These are phyloP conservation scores for Alauda arvensis DNA, from an alignment of 2,797 vertebrate species.

Conservation along the genomic window DNA sequence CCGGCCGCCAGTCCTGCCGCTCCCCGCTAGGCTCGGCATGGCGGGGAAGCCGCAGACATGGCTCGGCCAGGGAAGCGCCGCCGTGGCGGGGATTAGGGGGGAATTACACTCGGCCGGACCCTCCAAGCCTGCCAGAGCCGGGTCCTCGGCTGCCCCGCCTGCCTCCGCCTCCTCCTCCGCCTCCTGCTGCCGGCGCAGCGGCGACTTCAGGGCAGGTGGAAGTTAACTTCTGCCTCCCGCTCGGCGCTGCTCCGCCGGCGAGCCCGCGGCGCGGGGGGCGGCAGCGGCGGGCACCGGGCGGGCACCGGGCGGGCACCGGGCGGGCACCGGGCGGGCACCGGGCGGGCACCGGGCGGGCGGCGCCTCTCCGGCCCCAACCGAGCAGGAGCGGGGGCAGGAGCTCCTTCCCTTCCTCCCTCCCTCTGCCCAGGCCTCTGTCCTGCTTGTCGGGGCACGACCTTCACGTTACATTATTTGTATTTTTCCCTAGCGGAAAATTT, in stretches of 20 bases:
- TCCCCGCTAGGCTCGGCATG: slow-evolving; percentile 73
- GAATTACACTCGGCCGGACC: slow-evolving; percentile 78
- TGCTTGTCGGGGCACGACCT: neutral
- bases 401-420: neutral
- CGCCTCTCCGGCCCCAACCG: neutral
- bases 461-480: neutral
- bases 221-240: slow-evolving; percentile 29
- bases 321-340: neutral
- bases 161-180: slow-evolving; percentile 30
- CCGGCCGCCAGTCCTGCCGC: slow-evolving; percentile 72
- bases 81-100: slow-evolving; percentile 73
- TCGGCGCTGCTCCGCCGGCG: neutral
- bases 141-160: slow-evolving; percentile 72
- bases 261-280: neutral
- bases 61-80: slow-evolving; percentile 56
- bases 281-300: neutral
- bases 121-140: slow-evolving; percentile 58
- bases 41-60: slow-evolving; percentile 51
- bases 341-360: neutral
- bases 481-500: neutral
- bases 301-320: neutral
- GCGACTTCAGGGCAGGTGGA: slow-evolving; percentile 19
- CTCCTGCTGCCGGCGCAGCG: slow-evolving; percentile 32
- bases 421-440: neutral
- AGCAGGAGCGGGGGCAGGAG: no score